phyloP scores from a whole-genome alignment of 2,888 invertebrate genomes.

The Drosophila testacea region DNA sequence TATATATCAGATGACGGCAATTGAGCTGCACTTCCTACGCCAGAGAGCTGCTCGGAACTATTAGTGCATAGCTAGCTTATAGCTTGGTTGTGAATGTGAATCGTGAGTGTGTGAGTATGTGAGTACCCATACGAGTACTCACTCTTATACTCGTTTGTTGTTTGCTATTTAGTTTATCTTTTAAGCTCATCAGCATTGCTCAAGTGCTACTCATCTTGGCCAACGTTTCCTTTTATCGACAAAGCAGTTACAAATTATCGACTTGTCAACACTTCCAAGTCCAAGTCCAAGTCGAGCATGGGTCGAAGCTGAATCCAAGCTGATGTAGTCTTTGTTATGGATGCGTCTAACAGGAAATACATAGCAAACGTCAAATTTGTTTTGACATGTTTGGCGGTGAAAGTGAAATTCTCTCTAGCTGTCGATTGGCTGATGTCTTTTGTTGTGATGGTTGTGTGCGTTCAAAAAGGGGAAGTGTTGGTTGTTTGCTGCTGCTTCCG shows the following conservation, averaged over 20 bases:
- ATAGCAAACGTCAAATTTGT: constrained; percentile 69
- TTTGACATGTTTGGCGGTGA: constrained; percentile 82
- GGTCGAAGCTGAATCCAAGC: neutral
- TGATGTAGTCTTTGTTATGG: constrained; percentile 43
- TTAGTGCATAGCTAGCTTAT: constrained; percentile 55
- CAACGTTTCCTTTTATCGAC: constrained; percentile 66
- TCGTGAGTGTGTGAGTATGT: constrained; percentile 23
- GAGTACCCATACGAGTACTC: constrained; percentile 20
- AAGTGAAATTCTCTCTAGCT: constrained; percentile 77
- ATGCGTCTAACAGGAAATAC: constrained; percentile 70
- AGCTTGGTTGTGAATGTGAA: constrained; percentile 11
- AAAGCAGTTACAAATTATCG: constrained; percentile 64
- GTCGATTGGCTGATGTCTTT: constrained; percentile 39
- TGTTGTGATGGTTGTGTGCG: constrained; percentile 12
- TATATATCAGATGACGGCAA: constrained; percentile 48
- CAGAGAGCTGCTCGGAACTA: constrained; percentile 51
- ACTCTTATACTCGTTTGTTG: constrained; percentile 52
- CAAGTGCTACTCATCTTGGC: constrained; percentile 56
- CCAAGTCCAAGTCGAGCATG: no score
- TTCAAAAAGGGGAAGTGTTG: constrained; percentile 3
- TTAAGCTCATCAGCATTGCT: constrained; percentile 76
- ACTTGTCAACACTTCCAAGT: constrained; percentile 57
- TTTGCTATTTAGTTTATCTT: constrained; percentile 70
- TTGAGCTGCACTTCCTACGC: constrained; percentile 70
- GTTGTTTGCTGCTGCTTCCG: constrained; percentile 56